Base-by-base conservation (phyloP, 1,140 invertebrate species). In the Melipona quadrifasciata region DNA sequence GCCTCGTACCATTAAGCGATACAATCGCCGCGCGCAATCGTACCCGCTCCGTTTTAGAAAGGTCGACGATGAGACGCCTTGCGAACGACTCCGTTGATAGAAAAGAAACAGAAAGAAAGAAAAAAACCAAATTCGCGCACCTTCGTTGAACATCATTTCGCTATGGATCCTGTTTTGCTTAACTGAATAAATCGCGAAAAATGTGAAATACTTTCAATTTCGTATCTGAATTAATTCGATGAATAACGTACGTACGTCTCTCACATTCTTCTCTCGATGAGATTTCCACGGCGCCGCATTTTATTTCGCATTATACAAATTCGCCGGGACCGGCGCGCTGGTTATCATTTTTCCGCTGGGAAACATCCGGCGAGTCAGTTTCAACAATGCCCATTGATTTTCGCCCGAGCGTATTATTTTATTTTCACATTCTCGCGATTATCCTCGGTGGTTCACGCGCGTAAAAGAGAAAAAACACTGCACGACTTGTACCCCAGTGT, bases 331-430 rank as follows among this genome's bases (percentile, higher is more conserved):
- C 64, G 14, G 16, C 27, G 12, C n/a, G n/a, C n/a, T 47, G 39
- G n/a, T 65, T 65, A 31, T 27, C n/a, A 17, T 65, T 27, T 65
- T 17, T 65, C n/a, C 16, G n/a, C n/a, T 14, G n/a, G n/a, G 12
- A 39, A 64, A 14, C 24, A 14, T 65, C 5, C n/a, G n/a, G 27
- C n/a, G n/a, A n/a, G n/a, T 14, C 31, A 65, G 31, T 65, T 65
- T 31, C 64, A 31, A 27, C n/a, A 14, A 31, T 14, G 16, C 27
- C 27, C 16, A 27, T 68, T 68, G 17, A 3, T 31, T n/a, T 68
- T 68, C 58, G 58, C n/a, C 4, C 3, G 14, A 61, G n/a, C 65
- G 65, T 84, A 86, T 74, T 24, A 47, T 75, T 47, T 58, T 58
- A n/a, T 17, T 8, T 47, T 47, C 39, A 47, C 8, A 47, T 47